Conservation (phyloP, 2,113 vertebrate genomes). For the Lamprotornis superbus region DNA sequence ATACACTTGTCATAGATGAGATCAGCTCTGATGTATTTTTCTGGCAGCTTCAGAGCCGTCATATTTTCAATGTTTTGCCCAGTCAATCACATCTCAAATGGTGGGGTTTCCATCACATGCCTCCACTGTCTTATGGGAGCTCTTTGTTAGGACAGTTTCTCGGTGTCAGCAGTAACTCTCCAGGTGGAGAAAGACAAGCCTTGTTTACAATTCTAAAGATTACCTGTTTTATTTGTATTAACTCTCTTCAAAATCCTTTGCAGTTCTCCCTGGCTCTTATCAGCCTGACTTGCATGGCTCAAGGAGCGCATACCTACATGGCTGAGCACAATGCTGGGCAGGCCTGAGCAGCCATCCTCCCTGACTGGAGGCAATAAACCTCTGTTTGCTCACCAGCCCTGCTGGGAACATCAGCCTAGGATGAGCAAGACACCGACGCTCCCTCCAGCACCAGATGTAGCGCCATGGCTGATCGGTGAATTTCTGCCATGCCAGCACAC, state of each 20-base stretch:
- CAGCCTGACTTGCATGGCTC: not conserved
- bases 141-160: not conserved
- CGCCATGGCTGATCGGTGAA: rapidly evolving
- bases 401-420: not conserved
- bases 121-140: not conserved
- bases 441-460: not conserved
- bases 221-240: not conserved
- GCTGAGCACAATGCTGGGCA: not conserved
- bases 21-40: conserved; percentile 50
- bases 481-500: not conserved
- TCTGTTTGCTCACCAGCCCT: not conserved
- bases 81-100: conserved; percentile 56
- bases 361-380: not conserved
- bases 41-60: not conserved
- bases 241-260: not conserved
- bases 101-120: not conserved
- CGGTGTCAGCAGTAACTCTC: not conserved
- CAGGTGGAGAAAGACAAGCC: not conserved
- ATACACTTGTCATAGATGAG: conserved; percentile 50
- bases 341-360: not conserved
- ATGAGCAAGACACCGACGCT: not conserved
- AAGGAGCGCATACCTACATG: not conserved
- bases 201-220: not conserved
- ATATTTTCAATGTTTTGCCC: conserved; percentile 63
- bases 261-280: not conserved